Percentiles rank a stretch among this genome's conserved stretches.
These are phyloP conservation scores for Chloroclysta siterata DNA, from an alignment of 2,888 invertebrate genomes.

Conservation along the genomic window DNA sequence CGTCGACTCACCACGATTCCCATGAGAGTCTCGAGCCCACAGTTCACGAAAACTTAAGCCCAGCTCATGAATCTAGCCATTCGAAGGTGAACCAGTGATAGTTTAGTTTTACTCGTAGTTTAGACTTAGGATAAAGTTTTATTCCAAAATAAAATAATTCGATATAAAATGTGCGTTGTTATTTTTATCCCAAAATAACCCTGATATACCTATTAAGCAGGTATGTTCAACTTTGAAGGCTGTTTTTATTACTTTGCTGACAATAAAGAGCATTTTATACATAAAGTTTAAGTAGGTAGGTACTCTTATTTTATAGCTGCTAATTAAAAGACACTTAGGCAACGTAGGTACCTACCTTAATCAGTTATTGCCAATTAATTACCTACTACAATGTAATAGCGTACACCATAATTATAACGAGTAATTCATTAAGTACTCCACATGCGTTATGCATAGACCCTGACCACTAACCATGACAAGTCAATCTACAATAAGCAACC, in stretches of 20 bases:
- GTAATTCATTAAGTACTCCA: no score
- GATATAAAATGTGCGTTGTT: not conserved
- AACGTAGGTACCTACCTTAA: no score
- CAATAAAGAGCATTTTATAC: no score
- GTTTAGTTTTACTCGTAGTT: slow-evolving; percentile 7
- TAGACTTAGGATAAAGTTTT: not conserved
- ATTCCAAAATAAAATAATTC: not conserved
- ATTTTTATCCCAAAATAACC: not conserved
- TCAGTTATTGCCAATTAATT: no score
- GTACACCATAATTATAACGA: no score
- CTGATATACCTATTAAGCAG: not conserved
- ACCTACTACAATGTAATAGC: no score
- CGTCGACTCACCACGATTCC: slow-evolving; percentile 43
- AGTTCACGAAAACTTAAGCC: slow-evolving; percentile 45
- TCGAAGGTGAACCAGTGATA: slow-evolving; percentile 39
- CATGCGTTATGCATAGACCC: no score
- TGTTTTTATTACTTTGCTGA: not conserved
- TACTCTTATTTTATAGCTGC: no score
- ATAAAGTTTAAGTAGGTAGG: no score
- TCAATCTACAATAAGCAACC: no score
- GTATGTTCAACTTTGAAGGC: not conserved
- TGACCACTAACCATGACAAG: no score
- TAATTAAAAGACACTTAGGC: no score
- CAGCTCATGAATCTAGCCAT: slow-evolving; percentile 48
- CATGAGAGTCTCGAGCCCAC: slow-evolving; percentile 46